Evolutionary conservation across 1,140 invertebrate species (phyloP).

Genomic region (Lucilia cuprina): DNA sequence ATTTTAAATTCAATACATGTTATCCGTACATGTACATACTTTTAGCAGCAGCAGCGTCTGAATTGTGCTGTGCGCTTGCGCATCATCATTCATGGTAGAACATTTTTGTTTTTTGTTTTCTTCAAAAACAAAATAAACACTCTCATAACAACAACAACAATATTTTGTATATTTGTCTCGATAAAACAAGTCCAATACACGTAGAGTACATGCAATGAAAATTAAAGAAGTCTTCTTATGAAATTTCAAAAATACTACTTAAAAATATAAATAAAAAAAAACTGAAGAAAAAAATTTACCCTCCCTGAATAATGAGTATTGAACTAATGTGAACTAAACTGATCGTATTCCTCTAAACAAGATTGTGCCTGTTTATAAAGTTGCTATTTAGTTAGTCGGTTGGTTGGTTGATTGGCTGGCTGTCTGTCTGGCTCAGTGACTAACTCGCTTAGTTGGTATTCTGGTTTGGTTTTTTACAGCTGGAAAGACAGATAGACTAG

Average conservation of each 20-base stretch:
- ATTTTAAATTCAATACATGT: constrained; percentile 10
- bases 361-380: not conserved
- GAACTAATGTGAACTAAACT: not conserved
- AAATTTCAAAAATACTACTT: not conserved
- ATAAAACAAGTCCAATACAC: constrained; percentile 15
- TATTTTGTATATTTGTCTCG: not conserved
- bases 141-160: not conserved
- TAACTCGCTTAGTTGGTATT: not conserved
- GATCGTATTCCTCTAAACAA: not conserved
- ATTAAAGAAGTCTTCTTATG: constrained; percentile 17
- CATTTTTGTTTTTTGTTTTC: not conserved
- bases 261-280: too few species aligned
- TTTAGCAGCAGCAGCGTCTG: not conserved
- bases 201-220: not conserved
- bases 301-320: constrained; percentile 1
- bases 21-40: not conserved
- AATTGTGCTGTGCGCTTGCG: constrained; percentile 14
- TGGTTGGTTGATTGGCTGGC: not conserved
- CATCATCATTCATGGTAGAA: constrained; percentile 31
- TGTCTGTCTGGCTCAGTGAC: not conserved
- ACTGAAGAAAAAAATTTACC: not conserved
- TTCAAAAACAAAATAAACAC: not conserved
- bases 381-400: too few species aligned
- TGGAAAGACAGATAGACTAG: too few species aligned
- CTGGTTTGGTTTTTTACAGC: not conserved